Evolutionary conservation across 2,113 vertebrate genomes (phyloP), one percentile per base, ranked within the genome.

Genomic region (Bungarus multicinctus): DNA sequence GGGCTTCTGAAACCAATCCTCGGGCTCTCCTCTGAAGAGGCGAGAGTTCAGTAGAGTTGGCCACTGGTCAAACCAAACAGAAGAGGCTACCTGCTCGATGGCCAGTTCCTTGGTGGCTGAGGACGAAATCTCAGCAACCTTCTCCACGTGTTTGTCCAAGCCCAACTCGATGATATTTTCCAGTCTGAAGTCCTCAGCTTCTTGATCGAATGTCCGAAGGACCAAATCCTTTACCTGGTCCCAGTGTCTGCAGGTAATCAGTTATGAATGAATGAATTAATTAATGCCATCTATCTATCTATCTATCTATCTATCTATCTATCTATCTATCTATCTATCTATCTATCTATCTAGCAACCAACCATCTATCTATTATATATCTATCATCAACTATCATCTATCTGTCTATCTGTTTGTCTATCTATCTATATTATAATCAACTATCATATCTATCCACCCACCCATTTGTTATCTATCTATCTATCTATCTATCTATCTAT

Each of bases 81-180:
- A 39, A n/a, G 43, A 57, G 5, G n/a, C 20, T 91, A 99, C 98
- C 98, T 98, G 95, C 91, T 99, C 99, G 54, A 99, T 98, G 85
- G 96, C 97, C 95, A 99, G 97, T 95, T 99, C 99, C 95, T 98
- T 99, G 96, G 97, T 98, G 91, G 98, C 98, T 0, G 98, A 98
- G 23, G 96, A 98, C 25, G 98, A 98, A 81, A 99, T 98, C 90
- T 98, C 98, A 8, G 74, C 95, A 91, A 99, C 98, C 93, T 96
- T 98, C 23, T 98, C 98, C 22, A 98, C 95, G 0, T 98, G 97
- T 91, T 97, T 97, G 94, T 98, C 98, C 93, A 99, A 96, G 0
- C 97, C 97, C 45, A 98, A 97, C 22, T 96, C 96, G 47, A 98
- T 97, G 20, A 99, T 98, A 93, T 97, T 97, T 96, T 99, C 98